A percentile compares a stretch with the other conserved stretches of the same genome.
Conservation (phyloP, 2,113 vertebrate species). For the Takifugu flavidus region DNA sequence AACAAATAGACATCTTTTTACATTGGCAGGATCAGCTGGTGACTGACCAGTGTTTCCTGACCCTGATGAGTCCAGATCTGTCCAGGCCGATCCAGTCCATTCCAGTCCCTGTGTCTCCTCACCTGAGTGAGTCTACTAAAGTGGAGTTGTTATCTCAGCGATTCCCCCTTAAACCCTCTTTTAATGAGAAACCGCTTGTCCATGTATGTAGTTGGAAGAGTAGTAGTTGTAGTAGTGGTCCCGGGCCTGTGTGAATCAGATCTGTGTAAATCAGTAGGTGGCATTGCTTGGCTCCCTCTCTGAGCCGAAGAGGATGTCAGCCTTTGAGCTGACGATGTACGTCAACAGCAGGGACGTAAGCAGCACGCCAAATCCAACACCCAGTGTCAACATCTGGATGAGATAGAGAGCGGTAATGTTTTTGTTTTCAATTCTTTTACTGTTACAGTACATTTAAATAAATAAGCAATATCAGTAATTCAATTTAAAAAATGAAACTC, state of each 20-base stretch:
- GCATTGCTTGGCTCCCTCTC: constrained; percentile 75
- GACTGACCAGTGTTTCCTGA: constrained; percentile 45
- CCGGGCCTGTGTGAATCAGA: constrained; percentile 23
- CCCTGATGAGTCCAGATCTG: constrained; percentile 62
- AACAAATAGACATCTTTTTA: constrained; percentile 64
- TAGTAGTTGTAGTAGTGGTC: constrained; percentile 47
- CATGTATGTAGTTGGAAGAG: constrained; percentile 35
- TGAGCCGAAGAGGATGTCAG: constrained; percentile 82
- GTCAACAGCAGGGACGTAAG: constrained; percentile 81
- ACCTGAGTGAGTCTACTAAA: constrained; percentile 50
- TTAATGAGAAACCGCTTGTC: constrained; percentile 30
- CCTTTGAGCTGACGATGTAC: constrained; percentile 88
- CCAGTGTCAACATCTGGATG: constrained; percentile 83
- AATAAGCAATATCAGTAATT: too few relatives aligned
- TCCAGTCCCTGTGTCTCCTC: constrained; percentile 43
- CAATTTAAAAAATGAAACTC: too few relatives aligned
- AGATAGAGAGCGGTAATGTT: background rate
- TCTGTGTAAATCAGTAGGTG: constrained; percentile 79
- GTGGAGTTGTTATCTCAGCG: constrained; percentile 17
- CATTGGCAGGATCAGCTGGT: constrained; percentile 39
- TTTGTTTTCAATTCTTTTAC: background rate
- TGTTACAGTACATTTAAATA: background rate
- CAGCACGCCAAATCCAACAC: constrained; percentile 80
- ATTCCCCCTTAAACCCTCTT: constrained; percentile 5
- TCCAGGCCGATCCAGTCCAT: constrained; percentile 52